Evolutionary conservation across 37 sponge, comb jelly and placozoan species (phyloP), one percentile per base, ranked within the genome.

Genomic region (Aphrocallistes beatrix): DNA sequence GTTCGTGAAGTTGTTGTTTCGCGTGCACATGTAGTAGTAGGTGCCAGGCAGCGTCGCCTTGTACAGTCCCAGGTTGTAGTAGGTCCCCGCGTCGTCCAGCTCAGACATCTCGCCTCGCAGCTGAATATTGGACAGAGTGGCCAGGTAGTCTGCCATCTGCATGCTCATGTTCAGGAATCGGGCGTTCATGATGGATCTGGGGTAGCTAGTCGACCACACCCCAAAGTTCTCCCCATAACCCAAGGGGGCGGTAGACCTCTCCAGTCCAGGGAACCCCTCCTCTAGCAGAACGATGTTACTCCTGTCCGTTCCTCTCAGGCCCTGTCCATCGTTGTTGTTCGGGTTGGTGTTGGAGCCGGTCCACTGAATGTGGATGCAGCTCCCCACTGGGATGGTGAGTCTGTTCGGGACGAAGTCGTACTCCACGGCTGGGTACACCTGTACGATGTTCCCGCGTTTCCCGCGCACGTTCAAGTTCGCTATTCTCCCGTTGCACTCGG

Each of bases 1-100:
- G 91, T 98, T 98, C 88, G 92, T 88, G 90, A 98, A 98, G 92
- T 98, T 98, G 92, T 98, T 98, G 93, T 98, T 98, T 49, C 99
- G 85, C 0, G 96, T 89, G 86, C 93, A 98, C 88, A 98, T 51
- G 90, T 92, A 98, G 91, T 95, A 82, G 81, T 93, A 98, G 25
- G 87, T 90, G 0, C 96, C 96, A 0, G 50, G 21, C 36, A 16
- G 10, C 16, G 96, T 98, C 28, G 95, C 87, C 89, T 89, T 92
- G 28, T 88, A 85, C 0, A 86, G 90, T 0, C 96, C 96, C 84
- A 95, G 88, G 82, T 98, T 94, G 88, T 91, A 98, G 91, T 98
- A 96, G 21, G 99, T 94, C 0, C 96, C 96, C 82, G 99, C 93
- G 87, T 95, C 99, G 82, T 98, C 94, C 86, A 98, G 75, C 83